Conservation (phyloP, 2,113 vertebrate species). For the Nycticebus coucang region DNA sequence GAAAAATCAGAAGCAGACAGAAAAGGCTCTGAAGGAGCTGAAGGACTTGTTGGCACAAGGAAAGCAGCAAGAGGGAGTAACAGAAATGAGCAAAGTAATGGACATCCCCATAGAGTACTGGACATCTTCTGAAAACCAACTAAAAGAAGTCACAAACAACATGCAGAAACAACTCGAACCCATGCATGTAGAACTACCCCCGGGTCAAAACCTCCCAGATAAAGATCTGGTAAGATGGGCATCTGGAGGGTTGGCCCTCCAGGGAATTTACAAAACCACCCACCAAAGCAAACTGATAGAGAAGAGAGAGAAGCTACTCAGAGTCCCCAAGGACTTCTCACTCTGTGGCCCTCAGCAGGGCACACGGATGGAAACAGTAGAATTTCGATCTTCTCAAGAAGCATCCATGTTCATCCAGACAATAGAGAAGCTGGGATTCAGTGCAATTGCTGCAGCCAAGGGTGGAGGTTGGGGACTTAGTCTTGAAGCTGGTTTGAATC, state of each 20-base stretch:
- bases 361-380: constrained; percentile 44
- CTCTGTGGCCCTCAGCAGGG: constrained; percentile 68
- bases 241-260: constrained; percentile 82
- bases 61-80: background rate
- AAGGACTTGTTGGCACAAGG: background rate
- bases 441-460: constrained; percentile 42
- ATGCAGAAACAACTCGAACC: constrained; percentile 61
- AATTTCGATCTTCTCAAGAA: constrained; percentile 78
- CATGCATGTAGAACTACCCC: background rate
- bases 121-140: accelerated
- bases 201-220: constrained; percentile 46
- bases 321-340: constrained; percentile 66
- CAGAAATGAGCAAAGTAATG: constrained; percentile 46
- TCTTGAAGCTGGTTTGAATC: background rate
- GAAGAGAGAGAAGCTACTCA: constrained; percentile 78
- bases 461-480: background rate
- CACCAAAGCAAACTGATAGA: background rate
- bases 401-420: constrained; percentile 76
- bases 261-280: constrained; percentile 81
- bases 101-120: constrained; percentile 63
- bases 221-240: constrained; percentile 72
- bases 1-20: background rate
- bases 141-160: background rate
- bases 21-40: background rate
- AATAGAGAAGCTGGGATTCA: constrained; percentile 78